Base-by-base conservation (phyloP, 2,113 vertebrate species). In the Hippocampus abdominalis region DNA sequence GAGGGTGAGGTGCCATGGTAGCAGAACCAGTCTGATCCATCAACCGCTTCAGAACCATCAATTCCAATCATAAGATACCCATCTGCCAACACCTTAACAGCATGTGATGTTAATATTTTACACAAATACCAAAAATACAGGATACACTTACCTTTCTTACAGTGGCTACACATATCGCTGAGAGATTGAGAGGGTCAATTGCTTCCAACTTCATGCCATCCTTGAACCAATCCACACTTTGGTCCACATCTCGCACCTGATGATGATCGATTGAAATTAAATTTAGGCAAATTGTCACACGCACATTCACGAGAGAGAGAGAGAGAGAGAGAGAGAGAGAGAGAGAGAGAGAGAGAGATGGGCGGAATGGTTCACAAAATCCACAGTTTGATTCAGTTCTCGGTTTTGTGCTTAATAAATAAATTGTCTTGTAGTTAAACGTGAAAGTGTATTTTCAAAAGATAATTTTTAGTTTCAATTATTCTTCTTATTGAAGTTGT, bases 21-120 rank as follows among this genome's bases (percentile, higher is more conserved):
- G 91, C 97, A 99, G 93, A 99, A 99, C 97, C 97, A 99, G 91
- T 99, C 97, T 79, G 97, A 99, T 56, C 96, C 97, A 69, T 99
- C 97, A 80, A 96, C 95, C 74, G 96, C 97, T 92, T 99, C 97
- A 21, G 97, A 99, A 85, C 97, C 97, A 77, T 99, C 97, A 29
- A 99, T 96, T 79, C 96, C 97, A 70, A 99, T 99, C 97, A 99
- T 99, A 86, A 98, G 94, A 92, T 94, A 99, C 83, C 97, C 97
- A 68, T 98, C 97, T 83, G 96, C 96, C 85, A 99, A 93, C 77
- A 99, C 97, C 97, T 98, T 9, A 20, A 63, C 67, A 84, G 15
- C 27, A 64, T 83, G 71, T 74, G 87, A 64, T 59, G 39, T 32
- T 18, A 60, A 60, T 18, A 60, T 60, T 53, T 32, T 1, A 32